Evolutionary conservation across 2,797 vertebrate species (phyloP).

Genomic region (Hipposideros larvatus): DNA sequence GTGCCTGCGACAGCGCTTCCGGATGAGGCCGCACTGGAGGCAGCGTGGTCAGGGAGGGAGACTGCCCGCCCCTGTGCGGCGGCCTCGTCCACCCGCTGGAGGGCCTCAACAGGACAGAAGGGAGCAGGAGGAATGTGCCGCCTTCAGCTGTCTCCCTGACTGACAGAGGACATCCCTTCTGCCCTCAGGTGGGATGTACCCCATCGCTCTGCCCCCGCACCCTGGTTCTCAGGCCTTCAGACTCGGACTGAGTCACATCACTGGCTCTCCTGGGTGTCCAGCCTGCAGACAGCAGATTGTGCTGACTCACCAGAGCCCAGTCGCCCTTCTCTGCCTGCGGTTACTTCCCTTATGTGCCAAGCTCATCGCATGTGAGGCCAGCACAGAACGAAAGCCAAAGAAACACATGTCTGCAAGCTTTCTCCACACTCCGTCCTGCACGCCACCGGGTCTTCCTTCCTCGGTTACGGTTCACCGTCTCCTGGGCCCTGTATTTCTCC

Average conservation of each 20-base stretch:
- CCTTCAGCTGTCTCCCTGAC: neutral
- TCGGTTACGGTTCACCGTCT: no score
- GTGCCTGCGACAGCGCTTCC: neutral
- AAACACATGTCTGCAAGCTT: neutral
- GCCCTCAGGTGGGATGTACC: neutral
- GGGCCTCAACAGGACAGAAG: no score
- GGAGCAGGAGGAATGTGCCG: neutral
- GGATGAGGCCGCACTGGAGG: fast-evolving
- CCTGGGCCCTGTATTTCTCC: neutral
- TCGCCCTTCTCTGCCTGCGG: neutral
- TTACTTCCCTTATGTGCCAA: neutral
- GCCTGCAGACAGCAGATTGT: neutral
- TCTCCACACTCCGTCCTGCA: no score
- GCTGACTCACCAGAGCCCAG: neutral
- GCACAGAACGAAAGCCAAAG: neutral
- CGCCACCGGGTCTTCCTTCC: neutral
- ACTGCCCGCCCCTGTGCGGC: neutral
- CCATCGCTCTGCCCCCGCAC: no score
- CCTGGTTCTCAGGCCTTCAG: neutral
- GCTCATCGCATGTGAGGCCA: no score
- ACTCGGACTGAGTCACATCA: neutral
- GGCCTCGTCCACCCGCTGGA: fast-evolving
- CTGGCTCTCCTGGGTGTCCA: no score
- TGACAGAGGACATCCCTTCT: neutral
- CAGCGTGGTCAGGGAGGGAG: fast-evolving